Evolutionary conservation across 2,888 invertebrate species (phyloP).

Genomic region (Margaritifera margaritifera): DNA sequence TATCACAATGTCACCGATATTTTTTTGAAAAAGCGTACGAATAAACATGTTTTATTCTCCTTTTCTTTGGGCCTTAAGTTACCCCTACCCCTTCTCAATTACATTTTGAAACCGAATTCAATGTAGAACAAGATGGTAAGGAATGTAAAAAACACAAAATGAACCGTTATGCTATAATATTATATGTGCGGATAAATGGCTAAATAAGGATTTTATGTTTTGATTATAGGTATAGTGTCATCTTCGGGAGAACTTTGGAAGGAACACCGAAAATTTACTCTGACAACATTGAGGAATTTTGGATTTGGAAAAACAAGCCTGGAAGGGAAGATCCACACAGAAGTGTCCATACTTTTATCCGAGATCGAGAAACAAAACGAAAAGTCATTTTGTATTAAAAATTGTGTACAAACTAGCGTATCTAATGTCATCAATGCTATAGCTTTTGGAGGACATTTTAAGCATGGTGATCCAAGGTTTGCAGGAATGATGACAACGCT

Average conservation of each 20-base stretch:
- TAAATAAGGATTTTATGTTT: too few relatives aligned
- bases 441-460: slow-evolving; percentile 17
- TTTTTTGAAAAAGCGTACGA: slow-evolving; percentile 37
- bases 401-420: slow-evolving; percentile 6
- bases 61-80: too few relatives aligned
- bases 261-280: slow-evolving; percentile 20
- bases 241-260: slow-evolving; percentile 9
- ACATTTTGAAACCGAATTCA: too few relatives aligned
- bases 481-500: slow-evolving; percentile 1
- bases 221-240: too few relatives aligned
- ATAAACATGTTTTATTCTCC: too few relatives aligned
- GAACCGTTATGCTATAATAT: too few relatives aligned
- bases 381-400: slow-evolving; percentile 13
- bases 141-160: too few relatives aligned
- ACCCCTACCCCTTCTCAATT: too few relatives aligned
- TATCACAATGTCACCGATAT: too few relatives aligned
- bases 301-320: slow-evolving; percentile 23
- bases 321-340: slow-evolving; percentile 16
- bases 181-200: too few relatives aligned
- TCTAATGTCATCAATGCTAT: slow-evolving; percentile 22
- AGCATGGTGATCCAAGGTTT: slow-evolving; percentile 19
- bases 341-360: slow-evolving; percentile 9
- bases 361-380: slow-evolving; percentile 7
- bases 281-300: slow-evolving; percentile 20
- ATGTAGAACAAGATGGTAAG: too few relatives aligned